These are phyloP conservation scores for Campoplex capitator DNA, from an alignment of 2,888 invertebrate genomes.

Conservation along the genomic window DNA sequence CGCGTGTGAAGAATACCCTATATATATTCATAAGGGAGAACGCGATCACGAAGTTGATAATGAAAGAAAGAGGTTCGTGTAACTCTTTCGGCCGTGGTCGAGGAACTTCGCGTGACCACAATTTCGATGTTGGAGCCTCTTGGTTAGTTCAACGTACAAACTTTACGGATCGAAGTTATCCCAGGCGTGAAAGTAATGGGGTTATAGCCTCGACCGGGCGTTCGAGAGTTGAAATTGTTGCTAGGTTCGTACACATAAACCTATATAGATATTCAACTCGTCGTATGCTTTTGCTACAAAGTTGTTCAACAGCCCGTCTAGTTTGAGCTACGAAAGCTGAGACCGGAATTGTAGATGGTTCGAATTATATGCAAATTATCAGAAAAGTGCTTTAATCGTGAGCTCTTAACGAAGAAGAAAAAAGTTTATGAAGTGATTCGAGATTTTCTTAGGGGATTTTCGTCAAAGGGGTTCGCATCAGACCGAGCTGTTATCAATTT, in stretches of 20 bases:
- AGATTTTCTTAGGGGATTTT: neutral
- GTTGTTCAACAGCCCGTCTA: conserved; percentile 9
- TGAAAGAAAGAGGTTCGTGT: conserved; percentile 65
- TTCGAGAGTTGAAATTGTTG: conserved; percentile 61
- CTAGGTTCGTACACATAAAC: conserved; percentile 16
- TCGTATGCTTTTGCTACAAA: conserved; percentile 11
- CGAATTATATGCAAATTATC: conserved; percentile 26
- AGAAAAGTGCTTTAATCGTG: conserved; percentile 4
- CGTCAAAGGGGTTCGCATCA: neutral
- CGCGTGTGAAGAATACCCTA: neutral
- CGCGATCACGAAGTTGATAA: conserved; percentile 62
- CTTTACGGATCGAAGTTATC: conserved; percentile 67
- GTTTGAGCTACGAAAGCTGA: neutral
- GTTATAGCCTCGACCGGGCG: conserved; percentile 43
- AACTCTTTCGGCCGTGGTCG: conserved; percentile 43
- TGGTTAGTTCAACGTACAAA: conserved; percentile 52
- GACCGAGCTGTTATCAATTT: neutral
- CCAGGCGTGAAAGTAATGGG: conserved; percentile 61
- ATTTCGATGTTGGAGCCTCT: conserved; percentile 63
- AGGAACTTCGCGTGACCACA: conserved; percentile 62
- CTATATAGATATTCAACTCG: neutral
- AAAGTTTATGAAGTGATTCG: neutral
- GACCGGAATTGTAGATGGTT: conserved; percentile 12
- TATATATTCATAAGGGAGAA: neutral
- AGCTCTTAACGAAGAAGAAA: conserved; percentile 2